These are phyloP conservation scores for Camponotus vicinus DNA, from an alignment of 1,140 invertebrate genomes.

Conservation along the genomic window DNA sequence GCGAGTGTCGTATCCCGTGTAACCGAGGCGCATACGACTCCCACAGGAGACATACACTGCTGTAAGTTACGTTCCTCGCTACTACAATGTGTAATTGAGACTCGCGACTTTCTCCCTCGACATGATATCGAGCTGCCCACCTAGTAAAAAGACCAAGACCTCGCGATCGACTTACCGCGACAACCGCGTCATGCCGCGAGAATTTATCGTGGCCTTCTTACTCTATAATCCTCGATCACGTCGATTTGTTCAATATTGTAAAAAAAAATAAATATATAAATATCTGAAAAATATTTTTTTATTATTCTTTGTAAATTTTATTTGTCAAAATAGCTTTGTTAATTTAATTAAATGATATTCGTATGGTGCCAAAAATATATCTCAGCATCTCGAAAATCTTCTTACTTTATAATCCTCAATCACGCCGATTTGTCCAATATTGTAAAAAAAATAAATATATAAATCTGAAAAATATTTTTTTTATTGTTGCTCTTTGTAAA, in stretches of 20 bases:
- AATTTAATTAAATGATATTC: background rate
- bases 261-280: too few species aligned
- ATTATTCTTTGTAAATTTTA: background rate
- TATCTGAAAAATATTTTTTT: background rate
- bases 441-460: too few species aligned
- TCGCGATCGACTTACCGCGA: background rate
- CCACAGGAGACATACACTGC: conserved; percentile 27
- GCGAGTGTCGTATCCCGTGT: conserved; percentile 63
- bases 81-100: conserved; percentile 63
- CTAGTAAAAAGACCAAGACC: conserved; percentile 17
- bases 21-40: conserved; percentile 38
- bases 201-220: conserved; percentile 38
- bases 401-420: background rate
- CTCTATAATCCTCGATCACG: background rate
- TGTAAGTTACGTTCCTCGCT: conserved; percentile 49
- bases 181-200: conserved; percentile 18
- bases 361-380: background rate
- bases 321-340: background rate
- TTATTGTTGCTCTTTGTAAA: background rate
- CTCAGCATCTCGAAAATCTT: background rate
- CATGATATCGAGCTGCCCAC: conserved; percentile 58
- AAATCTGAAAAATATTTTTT: background rate
- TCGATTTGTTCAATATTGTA: background rate
- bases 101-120: conserved; percentile 68
- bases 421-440: background rate